phyloP scores from a whole-genome alignment of 2,797 vertebrate genomes.

The Gymnoscopelus braueri region DNA sequence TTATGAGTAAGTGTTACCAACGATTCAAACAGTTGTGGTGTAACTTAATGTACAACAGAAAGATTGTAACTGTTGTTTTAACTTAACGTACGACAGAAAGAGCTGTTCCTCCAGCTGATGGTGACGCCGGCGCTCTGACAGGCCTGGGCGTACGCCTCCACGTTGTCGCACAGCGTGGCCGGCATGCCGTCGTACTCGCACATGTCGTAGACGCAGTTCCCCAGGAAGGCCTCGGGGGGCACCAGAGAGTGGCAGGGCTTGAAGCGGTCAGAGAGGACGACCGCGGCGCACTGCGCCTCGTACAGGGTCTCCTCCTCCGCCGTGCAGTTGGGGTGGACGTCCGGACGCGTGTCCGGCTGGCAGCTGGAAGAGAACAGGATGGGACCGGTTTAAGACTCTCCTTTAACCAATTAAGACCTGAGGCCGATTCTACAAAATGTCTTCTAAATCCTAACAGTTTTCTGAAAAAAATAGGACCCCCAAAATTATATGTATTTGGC shows the following conservation, averaged over 20 bases:
- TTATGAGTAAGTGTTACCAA: too few relatives aligned
- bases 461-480: too few relatives aligned
- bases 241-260: constrained; percentile 74
- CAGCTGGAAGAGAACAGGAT: constrained; percentile 50
- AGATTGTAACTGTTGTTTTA: too few relatives aligned
- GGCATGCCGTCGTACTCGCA: constrained; percentile 85
- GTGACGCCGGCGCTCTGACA: constrained; percentile 78
- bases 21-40: too few relatives aligned
- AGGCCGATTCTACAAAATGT: too few relatives aligned
- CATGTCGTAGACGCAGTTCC: constrained; percentile 82
- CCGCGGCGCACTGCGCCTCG: constrained; percentile 58
- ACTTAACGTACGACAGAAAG: constrained; percentile 79
- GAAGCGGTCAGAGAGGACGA: constrained; percentile 75
- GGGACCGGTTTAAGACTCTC: too few relatives aligned
- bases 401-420: too few relatives aligned
- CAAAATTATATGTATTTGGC: too few relatives aligned
- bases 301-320: constrained; percentile 53
- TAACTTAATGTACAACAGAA: too few relatives aligned
- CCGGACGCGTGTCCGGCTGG: constrained; percentile 73
- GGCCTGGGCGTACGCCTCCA: constrained; percentile 82
- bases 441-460: too few relatives aligned
- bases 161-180: constrained; percentile 81
- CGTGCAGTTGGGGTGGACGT: constrained; percentile 73
- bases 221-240: constrained; percentile 63
- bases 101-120: constrained; percentile 84